Conservation (phyloP, 2,888 invertebrate genomes). For the Aethes cnicana region DNA sequence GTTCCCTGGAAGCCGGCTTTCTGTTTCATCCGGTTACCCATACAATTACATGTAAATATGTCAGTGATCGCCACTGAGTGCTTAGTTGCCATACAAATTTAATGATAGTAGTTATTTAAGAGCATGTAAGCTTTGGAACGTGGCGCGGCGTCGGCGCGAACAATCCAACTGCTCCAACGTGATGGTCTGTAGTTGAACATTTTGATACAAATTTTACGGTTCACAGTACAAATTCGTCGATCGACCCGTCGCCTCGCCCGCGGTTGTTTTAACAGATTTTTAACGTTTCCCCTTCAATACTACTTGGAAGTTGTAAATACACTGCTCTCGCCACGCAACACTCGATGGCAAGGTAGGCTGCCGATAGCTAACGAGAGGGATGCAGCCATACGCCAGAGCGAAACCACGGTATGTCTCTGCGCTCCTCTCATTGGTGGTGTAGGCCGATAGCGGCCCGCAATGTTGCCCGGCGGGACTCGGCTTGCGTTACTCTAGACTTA, state of each 20-base stretch:
- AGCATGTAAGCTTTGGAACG: conserved; percentile 52
- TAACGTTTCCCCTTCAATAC: conserved; percentile 36
- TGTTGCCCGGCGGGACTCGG: conserved; percentile 47
- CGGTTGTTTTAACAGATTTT: conserved; percentile 38
- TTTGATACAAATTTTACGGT: conserved; percentile 28
- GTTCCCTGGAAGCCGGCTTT: conserved; percentile 27
- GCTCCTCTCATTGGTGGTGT: too few species aligned
- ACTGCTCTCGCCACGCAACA: conserved; percentile 35
- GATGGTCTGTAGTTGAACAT: background rate
- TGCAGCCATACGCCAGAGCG: background rate
- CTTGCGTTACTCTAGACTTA: conserved; percentile 58
- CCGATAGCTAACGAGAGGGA: background rate
- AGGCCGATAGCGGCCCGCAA: background rate
- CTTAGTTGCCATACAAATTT: conserved; percentile 80
- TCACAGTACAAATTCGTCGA: conserved; percentile 22
- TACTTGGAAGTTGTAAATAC: conserved; percentile 58
- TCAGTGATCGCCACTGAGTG: conserved; percentile 72
- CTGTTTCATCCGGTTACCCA: conserved; percentile 28
- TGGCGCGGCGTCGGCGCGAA: conserved; percentile 40
- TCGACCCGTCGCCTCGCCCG: conserved; percentile 37
- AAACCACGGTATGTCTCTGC: background rate
- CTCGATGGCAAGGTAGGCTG: background rate
- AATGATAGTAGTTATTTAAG: conserved; percentile 72
- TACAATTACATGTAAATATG: conserved; percentile 73
- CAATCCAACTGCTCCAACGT: conserved; percentile 8